Conservation (phyloP, 1,140 invertebrate species). For the Neodiprion pinetum region DNA sequence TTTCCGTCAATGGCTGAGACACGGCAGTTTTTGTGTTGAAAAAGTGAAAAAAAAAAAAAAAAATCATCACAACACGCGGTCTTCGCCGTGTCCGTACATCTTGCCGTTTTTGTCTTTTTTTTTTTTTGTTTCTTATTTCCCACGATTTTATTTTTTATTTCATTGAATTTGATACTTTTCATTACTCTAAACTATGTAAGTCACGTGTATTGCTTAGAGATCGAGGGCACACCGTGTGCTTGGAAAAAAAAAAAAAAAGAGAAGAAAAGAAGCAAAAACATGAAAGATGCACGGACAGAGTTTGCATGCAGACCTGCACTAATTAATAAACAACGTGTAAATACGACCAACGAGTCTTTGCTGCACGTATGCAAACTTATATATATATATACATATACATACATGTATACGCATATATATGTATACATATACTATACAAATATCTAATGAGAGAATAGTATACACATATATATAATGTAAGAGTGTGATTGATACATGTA, state of each 20-base stretch:
- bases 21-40: neutral
- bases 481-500: neutral
- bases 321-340: slow-evolving; percentile 11
- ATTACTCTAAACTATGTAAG: too few relatives aligned
- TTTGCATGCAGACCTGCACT: neutral
- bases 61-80: neutral
- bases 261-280: neutral
- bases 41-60: too few relatives aligned
- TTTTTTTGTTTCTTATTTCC: neutral
- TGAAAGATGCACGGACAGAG: neutral
- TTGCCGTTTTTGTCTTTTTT: neutral
- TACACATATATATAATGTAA: neutral
- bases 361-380: slow-evolving; percentile 11
- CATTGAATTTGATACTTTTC: neutral
- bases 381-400: neutral
- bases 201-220: too few relatives aligned
- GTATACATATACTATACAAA: neutral
- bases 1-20: slow-evolving; percentile 1
- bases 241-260: too few relatives aligned
- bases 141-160: neutral
- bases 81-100: neutral
- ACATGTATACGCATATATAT: neutral
- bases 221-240: too few relatives aligned
- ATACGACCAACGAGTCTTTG: slow-evolving; percentile 21
- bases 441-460: too few relatives aligned